Evolutionary conservation across 30 jellyfish, hydroid and myxozoan genomes (phyloP).

Genomic region (Rhopilema esculentum): DNA sequence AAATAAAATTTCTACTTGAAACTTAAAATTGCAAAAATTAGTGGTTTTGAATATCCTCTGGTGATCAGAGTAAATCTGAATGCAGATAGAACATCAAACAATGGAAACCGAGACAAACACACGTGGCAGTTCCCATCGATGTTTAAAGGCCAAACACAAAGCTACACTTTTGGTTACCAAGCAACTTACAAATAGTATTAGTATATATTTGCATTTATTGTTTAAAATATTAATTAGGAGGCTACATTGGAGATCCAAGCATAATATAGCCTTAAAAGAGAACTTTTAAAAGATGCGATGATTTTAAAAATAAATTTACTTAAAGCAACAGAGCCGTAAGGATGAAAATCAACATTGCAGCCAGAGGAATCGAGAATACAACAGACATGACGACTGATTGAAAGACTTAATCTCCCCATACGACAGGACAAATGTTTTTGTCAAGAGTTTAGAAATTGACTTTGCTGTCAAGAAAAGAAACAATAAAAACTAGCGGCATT

Average conservation of each 20-base stretch:
- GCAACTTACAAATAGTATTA: not conserved
- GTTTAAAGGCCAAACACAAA: not conserved
- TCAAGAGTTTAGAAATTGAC: too few relatives aligned
- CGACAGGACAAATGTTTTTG: too few relatives aligned
- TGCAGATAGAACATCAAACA: not conserved
- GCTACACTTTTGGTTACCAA: not conserved
- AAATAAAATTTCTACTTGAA: too few relatives aligned
- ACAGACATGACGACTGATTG: not conserved
- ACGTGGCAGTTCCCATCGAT: not conserved
- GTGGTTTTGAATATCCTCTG: too few relatives aligned
- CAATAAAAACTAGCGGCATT: too few relatives aligned
- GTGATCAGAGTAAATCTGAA: too few relatives aligned
- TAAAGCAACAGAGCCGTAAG: not conserved
- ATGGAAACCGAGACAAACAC: not conserved
- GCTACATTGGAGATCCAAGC: not conserved
- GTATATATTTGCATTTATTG: not conserved
- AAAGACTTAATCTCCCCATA: not conserved
- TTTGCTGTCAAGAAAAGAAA: too few relatives aligned
- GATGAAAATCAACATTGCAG: not conserved
- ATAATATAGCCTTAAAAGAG: not conserved
- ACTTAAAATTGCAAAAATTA: too few relatives aligned
- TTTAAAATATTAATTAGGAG: not conserved
- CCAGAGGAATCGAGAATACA: not conserved
- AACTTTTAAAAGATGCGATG: not conserved
- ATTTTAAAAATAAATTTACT: not conserved